Evolutionary conservation across 2,113 vertebrate genomes (phyloP).

Genomic region (Eubucco bourcierii): DNA sequence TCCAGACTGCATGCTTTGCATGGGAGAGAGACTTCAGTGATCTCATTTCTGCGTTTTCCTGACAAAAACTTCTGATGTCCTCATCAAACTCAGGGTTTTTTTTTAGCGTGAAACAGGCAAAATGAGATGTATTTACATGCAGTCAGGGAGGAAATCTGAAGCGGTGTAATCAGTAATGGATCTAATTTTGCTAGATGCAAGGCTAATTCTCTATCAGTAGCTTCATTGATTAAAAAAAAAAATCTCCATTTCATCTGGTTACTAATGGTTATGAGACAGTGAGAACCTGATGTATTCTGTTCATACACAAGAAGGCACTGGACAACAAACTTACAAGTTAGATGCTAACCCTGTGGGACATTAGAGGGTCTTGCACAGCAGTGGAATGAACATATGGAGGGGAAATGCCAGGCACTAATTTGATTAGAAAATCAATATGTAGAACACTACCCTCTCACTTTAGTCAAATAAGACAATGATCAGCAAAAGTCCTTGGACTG

Average conservation of each 20-base stretch:
- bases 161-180: not conserved
- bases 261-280: not conserved
- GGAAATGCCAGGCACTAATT: constrained; percentile 20
- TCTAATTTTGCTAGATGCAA: not conserved
- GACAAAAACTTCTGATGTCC: not conserved
- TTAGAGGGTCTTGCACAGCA: not conserved
- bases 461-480: constrained; percentile 34
- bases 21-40: not conserved
- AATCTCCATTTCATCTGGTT: not conserved
- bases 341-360: not conserved
- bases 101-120: not conserved
- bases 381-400: constrained; percentile 8
- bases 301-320: not conserved
- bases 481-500: not conserved
- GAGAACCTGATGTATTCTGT: not conserved
- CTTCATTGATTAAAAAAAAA: not conserved
- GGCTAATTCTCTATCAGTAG: not conserved
- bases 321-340: not conserved
- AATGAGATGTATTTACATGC: not conserved
- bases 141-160: not conserved
- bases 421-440: constrained; percentile 52
- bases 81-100: not conserved
- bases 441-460: constrained; percentile 30
- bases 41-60: not conserved
- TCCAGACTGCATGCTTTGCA: not conserved